Base-by-base conservation (phyloP, 1,140 invertebrate species). In the Tetramorium parvispinum region DNA sequence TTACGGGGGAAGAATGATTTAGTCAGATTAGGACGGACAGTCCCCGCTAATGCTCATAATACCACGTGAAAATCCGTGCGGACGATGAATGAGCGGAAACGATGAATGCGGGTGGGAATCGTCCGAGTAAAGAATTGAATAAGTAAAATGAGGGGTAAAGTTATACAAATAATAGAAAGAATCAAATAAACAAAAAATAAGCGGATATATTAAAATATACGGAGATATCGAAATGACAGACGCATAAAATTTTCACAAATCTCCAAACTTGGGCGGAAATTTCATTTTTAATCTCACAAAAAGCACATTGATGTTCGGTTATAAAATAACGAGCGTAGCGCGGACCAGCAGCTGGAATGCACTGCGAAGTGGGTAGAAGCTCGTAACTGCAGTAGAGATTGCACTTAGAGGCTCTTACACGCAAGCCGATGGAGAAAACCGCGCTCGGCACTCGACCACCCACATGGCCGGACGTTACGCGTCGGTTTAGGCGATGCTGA, bases 401-500 rank as follows among this genome's bases (percentile, higher is more conserved):
- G 59, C 66, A 63, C 66, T 76, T 53, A 68, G 57, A 81, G 71
- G 77, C 61, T 59, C 57, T 83, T 82, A 75, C 27, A 75, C 70
- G 24, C 51, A 70, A 27, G 73, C 13, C 85, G 40, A 51, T 24
- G 61, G 32, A 82, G 68, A 88, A 91, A 88, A 90, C 82, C 89
- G 46, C 73, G 46, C 65, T 85, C 59, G 24, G 61, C n/a, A 32
- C n/a, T 51, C 66, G 89, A 86, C 89, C 89, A 89, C 87, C 87
- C 89, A 91, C 82, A 87, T 81, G 76, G 87, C 85, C 91, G 91
- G 92, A 92, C 91, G 92, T 92, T 91, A 91, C 93, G 92, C 91
- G 92, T 94, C 92, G 49, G 32, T 55, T 81, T 61, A 61, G 65
- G 78, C 13, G 90, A 90, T 91, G 92, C 91, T 88, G 91, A 92